Base-by-base conservation (phyloP, 2,113 vertebrate genomes). In the Catharus bicknelli region DNA sequence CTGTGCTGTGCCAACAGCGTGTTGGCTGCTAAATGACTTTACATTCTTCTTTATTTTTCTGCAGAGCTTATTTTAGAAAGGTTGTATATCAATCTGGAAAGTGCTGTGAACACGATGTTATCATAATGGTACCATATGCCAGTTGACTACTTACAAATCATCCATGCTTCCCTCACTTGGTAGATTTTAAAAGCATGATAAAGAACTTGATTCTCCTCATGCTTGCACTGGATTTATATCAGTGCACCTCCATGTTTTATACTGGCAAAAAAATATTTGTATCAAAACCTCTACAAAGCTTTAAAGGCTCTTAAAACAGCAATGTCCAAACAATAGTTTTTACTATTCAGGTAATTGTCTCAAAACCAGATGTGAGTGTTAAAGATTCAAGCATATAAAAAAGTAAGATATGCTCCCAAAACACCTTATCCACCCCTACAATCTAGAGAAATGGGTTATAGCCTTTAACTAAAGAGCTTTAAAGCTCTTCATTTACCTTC, bases 51-150 rank as follows among this genome's bases (percentile, higher is more conserved):
- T 83, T 82, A 67, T 95, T 95, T 89, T 93, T 79, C 74, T 85
- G 73, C 89, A 3, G 4, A 88, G 87, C 89, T 91, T 91, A 80
- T 95, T 95, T 96, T 96, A 95, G 96, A 96, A 95, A 96, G 95
- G 95, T 96, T 96, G 93, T 95, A 96, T 92, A 96, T 96, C 95
- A 95, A 94, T 96, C 94, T 95, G 93, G 91, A 93, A 95, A 94
- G 89, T 95, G 91, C 93, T 95, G 91, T 94, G 94, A 96, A 95
- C 96, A 96, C 92, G 95, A 95, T 96, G 96, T 93, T 96, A 96
- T 96, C 93, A 95, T 95, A 95, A 96, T 92, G 94, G 94, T 96
- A 94, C 96, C 96, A 96, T 96, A 96, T 96, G 95, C 96, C 96
- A 94, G 93, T 94, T 81, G 82, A 92, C 95, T 96, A 91, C 95